Conservation (phyloP, 2,888 invertebrate species). For the Heliconius hortense region DNA sequence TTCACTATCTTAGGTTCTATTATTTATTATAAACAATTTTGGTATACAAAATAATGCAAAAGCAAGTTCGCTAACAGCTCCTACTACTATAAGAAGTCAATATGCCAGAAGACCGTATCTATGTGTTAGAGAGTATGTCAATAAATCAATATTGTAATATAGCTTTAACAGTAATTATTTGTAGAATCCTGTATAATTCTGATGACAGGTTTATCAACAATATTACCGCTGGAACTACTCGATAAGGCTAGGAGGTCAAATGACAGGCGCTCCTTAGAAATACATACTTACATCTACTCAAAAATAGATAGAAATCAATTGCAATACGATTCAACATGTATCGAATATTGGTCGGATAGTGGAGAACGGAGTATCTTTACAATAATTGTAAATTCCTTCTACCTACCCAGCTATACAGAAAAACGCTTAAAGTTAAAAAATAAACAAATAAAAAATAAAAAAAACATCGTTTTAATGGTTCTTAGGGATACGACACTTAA, state of each 20-base stretch:
- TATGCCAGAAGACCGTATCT: neutral
- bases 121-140: conserved; percentile 10
- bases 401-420: neutral
- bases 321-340: too few relatives aligned
- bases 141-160: conserved; percentile 16
- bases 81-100: neutral
- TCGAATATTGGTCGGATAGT: too few relatives aligned
- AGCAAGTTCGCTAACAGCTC: neutral
- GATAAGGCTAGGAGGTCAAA: conserved; percentile 8
- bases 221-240: conserved; percentile 2
- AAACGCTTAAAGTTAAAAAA: neutral
- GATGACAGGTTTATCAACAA: conserved; percentile 11
- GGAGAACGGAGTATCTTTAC: too few relatives aligned
- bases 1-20: too few relatives aligned
- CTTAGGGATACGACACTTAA: neutral
- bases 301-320: neutral
- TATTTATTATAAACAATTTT: neutral
- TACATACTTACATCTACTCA: neutral
- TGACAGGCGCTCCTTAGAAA: neutral
- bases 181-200: neutral
- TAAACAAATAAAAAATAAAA: neutral
- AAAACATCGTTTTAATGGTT: neutral
- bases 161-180: conserved; percentile 1
- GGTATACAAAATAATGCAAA: neutral
- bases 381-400: too few relatives aligned